Percentiles rank a stretch among this genome's conserved stretches.
Conservation (phyloP, 1,140 invertebrate species). For the Mya arenaria region DNA sequence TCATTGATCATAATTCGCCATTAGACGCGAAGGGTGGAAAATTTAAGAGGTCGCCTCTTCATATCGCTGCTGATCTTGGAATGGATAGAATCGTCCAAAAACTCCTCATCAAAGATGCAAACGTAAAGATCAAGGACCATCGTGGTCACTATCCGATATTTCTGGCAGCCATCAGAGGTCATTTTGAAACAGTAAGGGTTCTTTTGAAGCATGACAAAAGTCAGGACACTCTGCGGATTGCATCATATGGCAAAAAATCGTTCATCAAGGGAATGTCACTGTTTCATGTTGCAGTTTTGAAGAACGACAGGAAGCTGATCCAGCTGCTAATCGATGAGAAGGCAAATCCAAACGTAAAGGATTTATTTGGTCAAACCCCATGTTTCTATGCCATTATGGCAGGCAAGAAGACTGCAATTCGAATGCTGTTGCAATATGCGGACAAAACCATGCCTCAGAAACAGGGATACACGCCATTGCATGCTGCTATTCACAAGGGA, state of each 20-base stretch:
- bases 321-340: background rate
- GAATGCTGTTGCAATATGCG: background rate
- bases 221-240: background rate
- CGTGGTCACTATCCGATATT: conserved; percentile 45
- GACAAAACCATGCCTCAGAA: background rate
- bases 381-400: conserved; percentile 33
- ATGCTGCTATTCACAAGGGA: conserved; percentile 28
- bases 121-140: conserved; percentile 12
- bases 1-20: background rate
- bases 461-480: conserved; percentile 49
- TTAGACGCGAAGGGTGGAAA: background rate
- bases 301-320: conserved; percentile 8
- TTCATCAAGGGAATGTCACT: conserved; percentile 29
- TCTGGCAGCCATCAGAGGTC: conserved; percentile 30
- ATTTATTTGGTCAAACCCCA: conserved; percentile 44
- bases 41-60: conserved; percentile 17
- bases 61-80: conserved; percentile 11
- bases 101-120: background rate
- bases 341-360: conserved; percentile 32
- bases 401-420: background rate
- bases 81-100: background rate
- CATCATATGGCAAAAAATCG: conserved; percentile 18
- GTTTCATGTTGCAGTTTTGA: conserved; percentile 37
- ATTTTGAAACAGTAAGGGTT: background rate
- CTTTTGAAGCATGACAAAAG: conserved; percentile 1